Conservation (phyloP, 2,888 invertebrate species). For the Netelia fuscicornis region DNA sequence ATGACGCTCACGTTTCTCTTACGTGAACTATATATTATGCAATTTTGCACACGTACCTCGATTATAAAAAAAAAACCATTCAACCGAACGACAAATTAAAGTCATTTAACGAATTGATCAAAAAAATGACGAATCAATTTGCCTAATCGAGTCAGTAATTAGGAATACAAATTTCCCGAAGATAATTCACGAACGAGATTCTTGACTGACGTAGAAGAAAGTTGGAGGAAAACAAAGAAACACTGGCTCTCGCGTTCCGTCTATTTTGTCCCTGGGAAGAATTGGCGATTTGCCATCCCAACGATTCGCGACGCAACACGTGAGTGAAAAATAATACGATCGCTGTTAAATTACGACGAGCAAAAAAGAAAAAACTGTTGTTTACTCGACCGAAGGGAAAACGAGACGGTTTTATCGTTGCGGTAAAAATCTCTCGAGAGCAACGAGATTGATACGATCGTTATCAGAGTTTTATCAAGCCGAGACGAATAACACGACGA, state of each 20-base stretch:
- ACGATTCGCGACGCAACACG: conserved; percentile 71
- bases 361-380: conserved; percentile 2
- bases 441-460: conserved; percentile 5
- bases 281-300: conserved; percentile 76
- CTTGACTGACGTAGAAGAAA: neutral
- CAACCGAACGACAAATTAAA: neutral
- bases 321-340: conserved; percentile 65
- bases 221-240: neutral
- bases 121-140: neutral
- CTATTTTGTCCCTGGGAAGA: conserved; percentile 13
- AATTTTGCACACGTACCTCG: neutral
- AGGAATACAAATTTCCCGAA: no score
- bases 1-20: neutral
- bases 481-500: no score
- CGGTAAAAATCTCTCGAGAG: conserved; percentile 18
- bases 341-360: conserved; percentile 15
- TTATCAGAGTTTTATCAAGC: no score
- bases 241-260: conserved; percentile 65
- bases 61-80: neutral
- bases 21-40: conserved; percentile 2
- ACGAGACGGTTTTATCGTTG: conserved; percentile 20
- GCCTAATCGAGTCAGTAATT: no score
- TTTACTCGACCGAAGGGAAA: neutral
- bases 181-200: conserved; percentile 22
- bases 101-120: neutral